phyloP scores from a whole-genome alignment of 2,113 vertebrate genomes.

The Engraulis encrasicolus region DNA sequence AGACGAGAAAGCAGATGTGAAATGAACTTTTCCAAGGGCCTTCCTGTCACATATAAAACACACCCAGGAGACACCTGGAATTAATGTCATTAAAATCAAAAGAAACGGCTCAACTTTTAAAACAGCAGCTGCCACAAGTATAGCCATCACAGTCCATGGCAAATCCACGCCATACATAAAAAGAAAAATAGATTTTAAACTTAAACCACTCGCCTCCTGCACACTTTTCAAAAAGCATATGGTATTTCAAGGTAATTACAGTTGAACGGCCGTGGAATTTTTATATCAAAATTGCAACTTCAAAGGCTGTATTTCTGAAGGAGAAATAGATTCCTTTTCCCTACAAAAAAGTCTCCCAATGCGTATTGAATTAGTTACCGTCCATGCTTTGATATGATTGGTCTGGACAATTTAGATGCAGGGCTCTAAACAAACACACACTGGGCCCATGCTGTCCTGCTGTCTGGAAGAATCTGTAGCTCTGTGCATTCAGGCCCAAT shows the following conservation, averaged over 20 bases:
- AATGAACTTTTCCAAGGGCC: neutral
- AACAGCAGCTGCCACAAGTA: neutral
- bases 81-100: slow-evolving; percentile 9
- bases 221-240: neutral
- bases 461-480: neutral
- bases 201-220: slow-evolving; percentile 3
- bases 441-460: neutral
- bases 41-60: neutral
- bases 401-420: slow-evolving; percentile 15
- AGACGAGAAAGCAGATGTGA: neutral
- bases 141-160: neutral
- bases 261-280: slow-evolving; percentile 3
- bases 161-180: neutral
- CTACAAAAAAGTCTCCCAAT: slow-evolving; percentile 2
- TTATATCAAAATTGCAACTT: slow-evolving; percentile 22
- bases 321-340: slow-evolving; percentile 10
- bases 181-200: slow-evolving; percentile 17
- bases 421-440: slow-evolving; percentile 11
- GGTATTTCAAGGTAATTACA: slow-evolving; percentile 18
- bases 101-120: neutral
- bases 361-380: slow-evolving; percentile 9
- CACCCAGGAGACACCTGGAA: neutral
- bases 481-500: neutral
- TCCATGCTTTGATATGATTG: slow-evolving; percentile 14
- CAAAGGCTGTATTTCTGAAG: neutral